Evolutionary conservation across 2,113 vertebrate species (phyloP).

Genomic region (Ciconia boyciana): DNA sequence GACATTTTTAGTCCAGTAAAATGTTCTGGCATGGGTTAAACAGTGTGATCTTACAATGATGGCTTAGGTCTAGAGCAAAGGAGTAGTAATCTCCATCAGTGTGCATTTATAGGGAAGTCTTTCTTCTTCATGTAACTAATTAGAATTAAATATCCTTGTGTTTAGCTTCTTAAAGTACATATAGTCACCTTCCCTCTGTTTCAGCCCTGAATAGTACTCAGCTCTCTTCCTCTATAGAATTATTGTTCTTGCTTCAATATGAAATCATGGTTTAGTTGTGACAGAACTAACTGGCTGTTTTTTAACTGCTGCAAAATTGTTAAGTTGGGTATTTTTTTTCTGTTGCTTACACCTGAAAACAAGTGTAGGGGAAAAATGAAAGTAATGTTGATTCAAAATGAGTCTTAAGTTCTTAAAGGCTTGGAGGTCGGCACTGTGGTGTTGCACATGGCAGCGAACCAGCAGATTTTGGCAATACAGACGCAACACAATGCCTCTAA

Average conservation of each 20-base stretch:
- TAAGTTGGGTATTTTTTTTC: constrained; percentile 18
- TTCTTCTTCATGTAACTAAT: not conserved
- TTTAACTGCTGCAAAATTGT: constrained; percentile 10
- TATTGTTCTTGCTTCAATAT: not conserved
- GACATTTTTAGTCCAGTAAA: not conserved
- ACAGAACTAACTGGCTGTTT: not conserved
- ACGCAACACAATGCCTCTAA: constrained; percentile 35
- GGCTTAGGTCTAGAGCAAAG: not conserved
- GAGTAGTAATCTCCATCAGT: not conserved
- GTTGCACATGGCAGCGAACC: constrained; percentile 23
- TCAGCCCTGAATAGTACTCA: not conserved
- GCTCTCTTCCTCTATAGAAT: not conserved
- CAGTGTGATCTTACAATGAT: not conserved
- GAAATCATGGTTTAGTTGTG: not conserved
- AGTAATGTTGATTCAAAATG: constrained; percentile 52
- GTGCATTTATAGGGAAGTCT: not conserved
- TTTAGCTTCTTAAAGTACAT: not conserved
- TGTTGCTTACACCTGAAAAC: constrained; percentile 25
- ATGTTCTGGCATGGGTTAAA: not conserved
- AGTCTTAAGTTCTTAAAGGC: constrained; percentile 38
- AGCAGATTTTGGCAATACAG: constrained; percentile 54
- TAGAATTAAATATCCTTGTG: not conserved
- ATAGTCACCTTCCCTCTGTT: not conserved
- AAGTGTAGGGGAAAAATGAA: constrained; percentile 47
- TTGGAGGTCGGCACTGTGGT: constrained; percentile 29